phyloP scores from a whole-genome alignment of 2,797 vertebrate genomes.

The Dicrostonyx torquatus region DNA sequence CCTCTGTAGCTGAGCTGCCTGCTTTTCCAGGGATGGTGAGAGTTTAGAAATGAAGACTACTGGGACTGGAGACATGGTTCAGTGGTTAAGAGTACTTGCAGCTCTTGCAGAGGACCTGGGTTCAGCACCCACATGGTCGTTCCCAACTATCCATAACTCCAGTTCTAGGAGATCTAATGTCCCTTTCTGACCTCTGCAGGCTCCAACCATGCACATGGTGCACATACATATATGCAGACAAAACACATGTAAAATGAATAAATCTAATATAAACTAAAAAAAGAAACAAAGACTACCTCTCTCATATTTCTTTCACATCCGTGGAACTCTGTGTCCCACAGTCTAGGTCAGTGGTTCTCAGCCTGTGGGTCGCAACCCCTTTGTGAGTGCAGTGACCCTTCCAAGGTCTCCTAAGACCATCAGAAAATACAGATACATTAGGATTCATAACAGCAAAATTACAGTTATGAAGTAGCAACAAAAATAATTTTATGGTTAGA shows the following conservation, averaged over 20 bases:
- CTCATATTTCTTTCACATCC: background rate
- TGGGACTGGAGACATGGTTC: no score
- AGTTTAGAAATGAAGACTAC: constrained; percentile 26
- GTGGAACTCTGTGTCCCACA: background rate
- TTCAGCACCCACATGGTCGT: no score
- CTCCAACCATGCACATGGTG: no score
- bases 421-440: background rate
- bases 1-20: background rate
- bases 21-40: background rate
- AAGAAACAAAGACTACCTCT: background rate
- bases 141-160: no score
- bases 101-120: no score
- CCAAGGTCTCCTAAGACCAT: background rate
- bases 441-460: background rate
- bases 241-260: no score
- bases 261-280: no score
- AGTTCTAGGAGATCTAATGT: no score
- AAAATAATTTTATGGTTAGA: background rate
- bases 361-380: background rate
- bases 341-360: background rate
- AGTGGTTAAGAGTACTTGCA: no score
- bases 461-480: background rate
- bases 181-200: no score
- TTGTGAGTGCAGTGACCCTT: background rate
- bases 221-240: no score